Evolutionary conservation across 2,113 vertebrate genomes (phyloP), one percentile per base, ranked within the genome.

Genomic region (Amphiprion ocellaris): DNA sequence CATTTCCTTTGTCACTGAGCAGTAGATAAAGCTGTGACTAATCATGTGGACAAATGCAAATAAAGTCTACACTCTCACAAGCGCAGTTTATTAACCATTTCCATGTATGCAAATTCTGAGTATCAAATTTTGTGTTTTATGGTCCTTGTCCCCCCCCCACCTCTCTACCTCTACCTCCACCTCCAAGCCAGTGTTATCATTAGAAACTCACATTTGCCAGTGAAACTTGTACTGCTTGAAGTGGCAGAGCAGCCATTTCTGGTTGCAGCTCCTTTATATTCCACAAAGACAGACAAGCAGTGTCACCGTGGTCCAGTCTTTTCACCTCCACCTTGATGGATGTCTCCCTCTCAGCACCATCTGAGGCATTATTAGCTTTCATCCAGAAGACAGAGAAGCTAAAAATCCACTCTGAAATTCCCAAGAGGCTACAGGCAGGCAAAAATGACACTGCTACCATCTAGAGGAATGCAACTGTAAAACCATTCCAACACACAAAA

Each of bases 231-330:
- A 92, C 17, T 52, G 93, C 91, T 79, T 95, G 94, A 28, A 89
- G 84, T 1, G 95, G 93, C 7, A 92, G 61, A 6, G 4, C 14
- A 0, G 86, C 69, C 65, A 92, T 46, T 77, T 90, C 84, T 49
- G 80, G 52, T 60, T 77, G 82, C 67, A 95, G 59, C 26, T 89
- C 84, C 73, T 85, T 91, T 7, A 94, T 60, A 55, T 92, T 77
- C n/a, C 14, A 49, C 62, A 95, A 87, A 7, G 92, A 89, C 23
- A 94, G 58, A 44, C 89, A 83, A 26, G 58, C 75, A 4, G 69
- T 72, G 82, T 93, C 94, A 10, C 95, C 95, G 10, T 92, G 78
- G 70, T 95, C 95, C 81, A 95, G 77, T 75, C 89, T 89, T 79
- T 71, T 85, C 73, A 94, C 90, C 74, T 94, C 92, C 78, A 95